Base-by-base conservation (phyloP, 37 sponge, comb jelly and placozoan genomes). In the Bolinopsis microptera region DNA sequence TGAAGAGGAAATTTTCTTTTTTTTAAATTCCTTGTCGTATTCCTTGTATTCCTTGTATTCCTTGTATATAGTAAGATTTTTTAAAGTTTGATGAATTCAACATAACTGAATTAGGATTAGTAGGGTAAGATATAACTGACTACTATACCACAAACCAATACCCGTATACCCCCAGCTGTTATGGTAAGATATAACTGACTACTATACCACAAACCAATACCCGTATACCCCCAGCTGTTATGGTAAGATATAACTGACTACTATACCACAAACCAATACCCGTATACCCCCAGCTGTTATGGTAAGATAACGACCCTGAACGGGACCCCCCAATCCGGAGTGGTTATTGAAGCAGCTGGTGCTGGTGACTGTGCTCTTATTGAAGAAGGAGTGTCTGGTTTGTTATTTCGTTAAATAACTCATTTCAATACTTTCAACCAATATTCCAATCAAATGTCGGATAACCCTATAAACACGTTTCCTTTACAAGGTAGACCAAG, bases 121-220 rank as follows among this genome's bases (percentile, higher is more conserved):
- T 86, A 86, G 28, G 90, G 26, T 28, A 72, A 8, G 18, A 72
- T 72, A 30, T 67, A 13, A 67, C 68, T 67, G 21, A 22, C 68
- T 21, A 48, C 61, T 48, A 48, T 13, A 48, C 61, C n/a, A n/a
- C n/a, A n/a, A n/a, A n/a, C n/a, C n/a, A n/a, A n/a, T n/a, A n/a
- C n/a, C n/a, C n/a, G n/a, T n/a, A n/a, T n/a, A n/a, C n/a, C n/a
- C 35, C 1, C 90, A 86, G 90, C 24, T 39, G 90, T 86, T 86
- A 86, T 30, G 90, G 26, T 28, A 72, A 8, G 18, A 72, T 72
- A 30, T 67, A 13, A 67, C 68, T 67, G 21, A 22, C 68, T 21
- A 48, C 61, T 48, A 48, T 13, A 48, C 61, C n/a, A n/a, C n/a
- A n/a, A n/a, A n/a, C n/a, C n/a, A n/a, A n/a, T n/a, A n/a, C n/a